Evolutionary conservation across 1,140 invertebrate genomes (phyloP).

Genomic region (Atta colombica): DNA sequence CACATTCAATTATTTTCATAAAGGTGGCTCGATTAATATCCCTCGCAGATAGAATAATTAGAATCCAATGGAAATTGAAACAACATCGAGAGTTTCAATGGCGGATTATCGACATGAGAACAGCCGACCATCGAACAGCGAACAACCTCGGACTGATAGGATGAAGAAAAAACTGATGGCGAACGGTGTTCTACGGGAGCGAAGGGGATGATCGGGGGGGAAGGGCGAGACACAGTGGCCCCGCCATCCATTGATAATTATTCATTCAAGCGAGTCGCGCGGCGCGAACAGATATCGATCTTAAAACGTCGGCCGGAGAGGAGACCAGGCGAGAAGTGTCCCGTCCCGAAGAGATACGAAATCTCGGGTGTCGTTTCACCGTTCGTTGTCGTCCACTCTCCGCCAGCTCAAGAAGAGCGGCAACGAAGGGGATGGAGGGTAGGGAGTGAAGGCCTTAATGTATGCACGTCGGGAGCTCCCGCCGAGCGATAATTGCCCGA

Average conservation of each 20-base stretch:
- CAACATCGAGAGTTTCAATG: neutral
- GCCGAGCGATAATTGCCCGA: constrained; percentile 84
- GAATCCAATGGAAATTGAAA: neutral
- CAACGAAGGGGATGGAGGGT: neutral
- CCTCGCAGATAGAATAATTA: neutral
- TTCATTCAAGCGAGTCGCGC: constrained; percentile 74
- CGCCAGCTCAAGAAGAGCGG: neutral
- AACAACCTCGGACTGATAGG: constrained; percentile 10
- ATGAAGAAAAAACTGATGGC: constrained; percentile 17
- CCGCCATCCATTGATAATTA: constrained; percentile 74
- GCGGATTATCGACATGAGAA: constrained; percentile 14
- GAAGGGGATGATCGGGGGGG: neutral
- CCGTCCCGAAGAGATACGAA: constrained; percentile 46
- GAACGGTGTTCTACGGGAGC: neutral
- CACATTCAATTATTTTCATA: neutral
- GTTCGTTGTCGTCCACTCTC: constrained; percentile 55
- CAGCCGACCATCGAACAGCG: neutral
- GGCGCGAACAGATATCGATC: constrained; percentile 73
- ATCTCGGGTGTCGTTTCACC: constrained; percentile 60
- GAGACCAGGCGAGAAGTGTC: constrained; percentile 70
- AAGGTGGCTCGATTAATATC: neutral
- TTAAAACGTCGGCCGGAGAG: constrained; percentile 73
- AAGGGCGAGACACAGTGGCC: constrained; percentile 49
- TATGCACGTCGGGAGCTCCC: constrained; percentile 81
- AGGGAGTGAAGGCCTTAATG: constrained; percentile 74